phyloP scores from a whole-genome alignment of 2,888 invertebrate genomes.

The Cremastobaeus sp. region DNA sequence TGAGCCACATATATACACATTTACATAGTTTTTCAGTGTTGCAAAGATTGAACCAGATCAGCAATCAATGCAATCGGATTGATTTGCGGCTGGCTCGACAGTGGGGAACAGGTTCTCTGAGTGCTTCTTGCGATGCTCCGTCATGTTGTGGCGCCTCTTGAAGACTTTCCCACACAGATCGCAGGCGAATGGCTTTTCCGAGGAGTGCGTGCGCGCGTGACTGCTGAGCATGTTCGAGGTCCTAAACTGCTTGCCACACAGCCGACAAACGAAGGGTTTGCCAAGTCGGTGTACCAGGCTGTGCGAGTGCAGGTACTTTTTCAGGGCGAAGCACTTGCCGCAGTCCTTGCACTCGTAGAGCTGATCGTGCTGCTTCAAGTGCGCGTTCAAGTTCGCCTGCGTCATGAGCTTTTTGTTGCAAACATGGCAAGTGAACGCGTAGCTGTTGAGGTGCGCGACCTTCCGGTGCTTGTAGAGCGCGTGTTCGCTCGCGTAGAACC shows the following conservation, averaged over 20 bases:
- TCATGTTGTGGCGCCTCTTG: slow-evolving; percentile 66
- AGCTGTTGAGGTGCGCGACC: slow-evolving; percentile 69
- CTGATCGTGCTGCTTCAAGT: slow-evolving; percentile 67
- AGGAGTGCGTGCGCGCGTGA: slow-evolving; percentile 64
- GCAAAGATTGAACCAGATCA: no score
- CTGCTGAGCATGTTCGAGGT: slow-evolving; percentile 66
- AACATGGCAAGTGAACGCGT: slow-evolving; percentile 67
- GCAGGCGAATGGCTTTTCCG: slow-evolving; percentile 65
- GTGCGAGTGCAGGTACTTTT: slow-evolving; percentile 69
- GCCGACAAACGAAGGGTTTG: slow-evolving; percentile 68
- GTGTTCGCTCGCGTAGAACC: slow-evolving; percentile 70
- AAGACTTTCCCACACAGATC: slow-evolving; percentile 69
- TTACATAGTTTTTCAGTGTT: no score
- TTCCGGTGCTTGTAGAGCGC: slow-evolving; percentile 70
- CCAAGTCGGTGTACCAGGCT: slow-evolving; percentile 66
- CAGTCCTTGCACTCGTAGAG: slow-evolving; percentile 70
- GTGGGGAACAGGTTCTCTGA: slow-evolving; percentile 47
- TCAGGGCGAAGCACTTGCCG: slow-evolving; percentile 69
- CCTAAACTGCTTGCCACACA: slow-evolving; percentile 69
- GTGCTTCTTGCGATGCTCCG: slow-evolving; percentile 67
- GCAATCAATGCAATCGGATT: no score
- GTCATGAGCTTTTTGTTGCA: slow-evolving; percentile 71
- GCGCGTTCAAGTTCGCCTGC: slow-evolving; percentile 66
- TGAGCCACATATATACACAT: no score
- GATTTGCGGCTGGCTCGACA: not conserved